Percentiles rank a stretch among this genome's conserved stretches.
Conservation (phyloP, 2,797 vertebrate species). For the Phalloptychus januarius region DNA sequence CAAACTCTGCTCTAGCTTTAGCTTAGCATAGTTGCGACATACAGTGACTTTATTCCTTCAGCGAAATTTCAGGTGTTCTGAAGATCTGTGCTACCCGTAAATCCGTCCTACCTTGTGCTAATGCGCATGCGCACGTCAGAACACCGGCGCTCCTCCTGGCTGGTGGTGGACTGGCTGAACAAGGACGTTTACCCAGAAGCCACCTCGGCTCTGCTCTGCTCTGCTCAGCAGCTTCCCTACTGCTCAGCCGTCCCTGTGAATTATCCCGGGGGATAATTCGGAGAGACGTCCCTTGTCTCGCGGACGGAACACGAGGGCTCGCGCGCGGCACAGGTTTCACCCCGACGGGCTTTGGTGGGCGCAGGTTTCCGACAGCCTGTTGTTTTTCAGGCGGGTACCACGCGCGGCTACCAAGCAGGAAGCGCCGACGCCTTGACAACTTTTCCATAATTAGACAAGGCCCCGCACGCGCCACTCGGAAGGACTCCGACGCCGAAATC, state of each 20-base stretch:
- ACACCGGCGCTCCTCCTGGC: slow-evolving; percentile 25
- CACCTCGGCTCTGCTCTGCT: no score
- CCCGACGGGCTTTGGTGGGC: slow-evolving; percentile 75
- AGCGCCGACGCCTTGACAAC: slow-evolving; percentile 73
- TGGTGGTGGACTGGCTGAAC: slow-evolving; percentile 58
- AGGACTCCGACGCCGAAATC: slow-evolving; percentile 60
- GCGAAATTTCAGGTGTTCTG: no score
- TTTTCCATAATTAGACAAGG: slow-evolving; percentile 78
- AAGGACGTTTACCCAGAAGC: slow-evolving; percentile 45
- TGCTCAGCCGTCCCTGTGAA: slow-evolving; percentile 33
- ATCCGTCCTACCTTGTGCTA: no score
- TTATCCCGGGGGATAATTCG: slow-evolving; percentile 58
- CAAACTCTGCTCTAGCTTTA: not conserved
- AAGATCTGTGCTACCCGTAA: no score
- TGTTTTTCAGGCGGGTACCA: slow-evolving; percentile 81
- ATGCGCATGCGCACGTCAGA: no score
- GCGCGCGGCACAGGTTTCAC: slow-evolving; percentile 74
- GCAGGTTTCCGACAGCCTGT: slow-evolving; percentile 83
- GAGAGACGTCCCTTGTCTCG: slow-evolving; percentile 51
- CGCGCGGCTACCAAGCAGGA: slow-evolving; percentile 70
- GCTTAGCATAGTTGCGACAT: slow-evolving; percentile 20
- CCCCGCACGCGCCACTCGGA: slow-evolving; percentile 42
- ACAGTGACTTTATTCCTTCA: slow-evolving; percentile 31
- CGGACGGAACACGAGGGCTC: slow-evolving; percentile 52
- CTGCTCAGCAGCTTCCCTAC: slow-evolving; percentile 41